Conservation (phyloP, 2,888 invertebrate genomes). For the Ophion slaviceki region DNA sequence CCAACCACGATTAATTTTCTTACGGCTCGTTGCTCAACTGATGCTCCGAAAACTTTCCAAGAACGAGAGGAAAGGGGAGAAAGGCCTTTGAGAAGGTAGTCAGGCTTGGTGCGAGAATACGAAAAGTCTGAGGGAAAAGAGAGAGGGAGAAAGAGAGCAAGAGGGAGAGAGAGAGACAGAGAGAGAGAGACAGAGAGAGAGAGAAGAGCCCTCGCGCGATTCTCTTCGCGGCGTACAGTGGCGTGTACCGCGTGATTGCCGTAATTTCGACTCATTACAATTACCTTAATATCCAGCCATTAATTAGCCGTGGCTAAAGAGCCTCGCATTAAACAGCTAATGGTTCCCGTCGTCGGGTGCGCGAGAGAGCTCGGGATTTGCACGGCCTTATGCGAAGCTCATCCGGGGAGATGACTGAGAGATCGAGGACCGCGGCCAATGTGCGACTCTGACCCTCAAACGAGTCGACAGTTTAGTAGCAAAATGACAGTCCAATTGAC, state of each 20-base stretch:
- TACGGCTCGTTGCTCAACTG: conserved; percentile 56
- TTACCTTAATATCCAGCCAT: conserved; percentile 82
- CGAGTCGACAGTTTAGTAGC: conserved; percentile 48
- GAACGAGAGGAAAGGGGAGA: conserved; percentile 37
- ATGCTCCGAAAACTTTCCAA: conserved; percentile 61
- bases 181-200: conserved; percentile 7
- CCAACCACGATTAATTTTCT: conserved; percentile 55
- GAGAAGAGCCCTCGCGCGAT: conserved; percentile 39
- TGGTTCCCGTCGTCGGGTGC: conserved; percentile 76
- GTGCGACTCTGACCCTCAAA: conserved; percentile 37
- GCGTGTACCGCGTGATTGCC: conserved; percentile 78
- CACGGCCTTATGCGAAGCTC: conserved; percentile 33
- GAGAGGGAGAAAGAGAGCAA: conserved; percentile 12
- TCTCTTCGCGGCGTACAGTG: conserved; percentile 70
- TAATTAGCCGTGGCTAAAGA: conserved; percentile 81
- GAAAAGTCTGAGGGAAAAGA: conserved; percentile 50
- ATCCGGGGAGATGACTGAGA: conserved; percentile 45
- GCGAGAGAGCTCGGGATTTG: conserved; percentile 43
- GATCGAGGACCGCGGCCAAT: conserved; percentile 53
- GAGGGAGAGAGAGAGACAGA: conserved; percentile 5
- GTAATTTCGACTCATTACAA: conserved; percentile 82
- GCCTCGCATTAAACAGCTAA: conserved; percentile 81
- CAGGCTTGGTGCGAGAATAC: conserved; percentile 35
- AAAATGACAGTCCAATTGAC: conserved; percentile 57
- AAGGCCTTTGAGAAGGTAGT: conserved; percentile 40